Evolutionary conservation across 2,888 invertebrate species (phyloP).

Genomic region (Coleophora flavipennella): DNA sequence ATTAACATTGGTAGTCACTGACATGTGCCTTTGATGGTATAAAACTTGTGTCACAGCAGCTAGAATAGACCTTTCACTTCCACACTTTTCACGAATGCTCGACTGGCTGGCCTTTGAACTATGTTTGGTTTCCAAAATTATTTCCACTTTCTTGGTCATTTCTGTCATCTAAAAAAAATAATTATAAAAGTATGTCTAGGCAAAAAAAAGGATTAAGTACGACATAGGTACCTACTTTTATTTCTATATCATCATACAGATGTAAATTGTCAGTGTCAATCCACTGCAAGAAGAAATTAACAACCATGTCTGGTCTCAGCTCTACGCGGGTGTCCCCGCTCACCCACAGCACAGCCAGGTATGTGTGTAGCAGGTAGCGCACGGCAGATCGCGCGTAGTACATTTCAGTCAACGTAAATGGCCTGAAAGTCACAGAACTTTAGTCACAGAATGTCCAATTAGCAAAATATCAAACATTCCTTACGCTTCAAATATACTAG

Average conservation of each 20-base stretch:
- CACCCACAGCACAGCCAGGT: conserved; percentile 39
- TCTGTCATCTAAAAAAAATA: conserved; percentile 23
- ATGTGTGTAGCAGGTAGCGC: conserved; percentile 36
- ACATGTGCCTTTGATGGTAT: conserved; percentile 27
- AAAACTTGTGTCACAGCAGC: conserved; percentile 34
- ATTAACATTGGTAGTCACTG: conserved; percentile 22
- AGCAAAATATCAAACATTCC: too few species aligned
- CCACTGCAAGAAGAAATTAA: conserved; percentile 51
- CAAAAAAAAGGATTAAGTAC: too few species aligned
- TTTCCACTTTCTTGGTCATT: conserved; percentile 21
- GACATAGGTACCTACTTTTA: conserved; percentile 28
- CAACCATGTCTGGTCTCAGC: conserved; percentile 32
- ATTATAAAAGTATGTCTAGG: too few species aligned
- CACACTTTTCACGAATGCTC: conserved; percentile 8
- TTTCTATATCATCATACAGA: conserved; percentile 27
- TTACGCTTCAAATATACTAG: too few species aligned
- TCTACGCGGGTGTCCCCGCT: conserved; percentile 12
- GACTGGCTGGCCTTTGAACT: conserved; percentile 4
- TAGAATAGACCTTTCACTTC: conserved; percentile 22
- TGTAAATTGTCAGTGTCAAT: conserved; percentile 34
- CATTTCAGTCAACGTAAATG: conserved; percentile 41
- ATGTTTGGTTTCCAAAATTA: conserved; percentile 12
- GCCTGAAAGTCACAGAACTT: too few species aligned
- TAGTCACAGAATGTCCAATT: too few species aligned
- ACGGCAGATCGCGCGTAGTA: conserved; percentile 40